phyloP scores from a whole-genome alignment of 1,140 invertebrate genomes.

The Trachymyrmex cornetzi region DNA sequence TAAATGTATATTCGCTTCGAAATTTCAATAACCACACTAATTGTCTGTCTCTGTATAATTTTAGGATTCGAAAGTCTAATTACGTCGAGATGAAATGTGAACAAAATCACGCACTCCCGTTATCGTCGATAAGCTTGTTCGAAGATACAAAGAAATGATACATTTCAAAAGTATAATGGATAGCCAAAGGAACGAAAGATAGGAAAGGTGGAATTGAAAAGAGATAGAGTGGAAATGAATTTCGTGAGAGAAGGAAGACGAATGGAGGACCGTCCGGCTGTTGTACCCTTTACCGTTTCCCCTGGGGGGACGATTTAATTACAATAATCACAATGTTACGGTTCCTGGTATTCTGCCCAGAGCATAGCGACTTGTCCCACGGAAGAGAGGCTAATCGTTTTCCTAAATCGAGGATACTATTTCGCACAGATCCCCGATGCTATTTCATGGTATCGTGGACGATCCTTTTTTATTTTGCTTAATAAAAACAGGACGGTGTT shows the following conservation, averaged over 20 bases:
- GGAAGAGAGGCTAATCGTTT: constrained; percentile 80
- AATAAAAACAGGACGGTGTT: neutral
- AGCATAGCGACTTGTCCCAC: constrained; percentile 79
- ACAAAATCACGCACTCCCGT: constrained; percentile 44
- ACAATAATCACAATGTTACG: constrained; percentile 83
- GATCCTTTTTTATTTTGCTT: neutral
- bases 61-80: constrained; percentile 55
- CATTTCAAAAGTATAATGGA: constrained; percentile 47
- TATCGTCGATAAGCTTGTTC: constrained; percentile 58
- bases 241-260: constrained; percentile 46
- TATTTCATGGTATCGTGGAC: constrained; percentile 2
- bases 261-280: constrained; percentile 44
- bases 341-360: constrained; percentile 79
- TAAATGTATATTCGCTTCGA: neutral
- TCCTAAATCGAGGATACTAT: constrained; percentile 79
- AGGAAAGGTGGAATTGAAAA: constrained; percentile 2
- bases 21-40: neutral
- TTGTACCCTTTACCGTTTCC: constrained; percentile 68
- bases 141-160: constrained; percentile 37
- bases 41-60: constrained; percentile 12
- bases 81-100: constrained; percentile 11
- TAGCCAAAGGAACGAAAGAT: constrained; percentile 53
- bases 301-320: constrained; percentile 82
- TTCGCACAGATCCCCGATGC: constrained; percentile 24
- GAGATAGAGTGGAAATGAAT: constrained; percentile 48